Evolutionary conservation across 2,797 vertebrate genomes (phyloP), one percentile per base, ranked within the genome.

Genomic region (Eutrigla gurnardus): DNA sequence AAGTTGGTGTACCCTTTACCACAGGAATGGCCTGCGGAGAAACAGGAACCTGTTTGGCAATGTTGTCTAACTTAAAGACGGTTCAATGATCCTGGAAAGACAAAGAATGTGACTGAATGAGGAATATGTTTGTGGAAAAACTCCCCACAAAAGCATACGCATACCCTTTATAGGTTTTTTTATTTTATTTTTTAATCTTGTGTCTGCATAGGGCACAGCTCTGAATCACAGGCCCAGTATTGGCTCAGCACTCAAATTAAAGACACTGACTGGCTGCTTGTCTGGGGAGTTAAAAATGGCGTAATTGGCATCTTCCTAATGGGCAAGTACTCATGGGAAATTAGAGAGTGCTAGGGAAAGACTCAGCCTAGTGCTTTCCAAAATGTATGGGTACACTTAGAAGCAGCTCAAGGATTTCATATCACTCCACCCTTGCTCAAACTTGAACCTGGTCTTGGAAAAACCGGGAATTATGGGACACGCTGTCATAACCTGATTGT

Each of bases 241-340:
- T 87, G 78, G 73, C 75, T 78, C 58, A 43, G 61, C 18, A 15
- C 81, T 82, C 66, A 90, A 94, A 94, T 94, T 93, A 94, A 86
- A 95, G 92, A 83, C 84, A 61, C 65, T 60, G 80, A 67, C 75
- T 67, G 78, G 72, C 88, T 78, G 75, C 77, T 80, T 58, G 81
- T 74, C 73, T 81, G 39, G 35, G 57, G 73, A 89, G 91, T 90
- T 93, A 92, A 93, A 94, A 91, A 92, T 78, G 86, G 91, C 52
- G 73, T 94, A 95, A 95, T 93, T 94, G 91, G 89, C 89, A 92
- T 90, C 91, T 87, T 86, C 70, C 78, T 91, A 91, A 93, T 93
- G 83, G 82, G 88, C 88, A 72, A 92, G 91, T 88, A 62, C 89
- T 85, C 78, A 66, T 70, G 76, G 87, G 82, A 89, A 94, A 94